These are phyloP conservation scores for Dynastes grantii DNA, from an alignment of 2,888 invertebrate genomes.

Conservation along the genomic window DNA sequence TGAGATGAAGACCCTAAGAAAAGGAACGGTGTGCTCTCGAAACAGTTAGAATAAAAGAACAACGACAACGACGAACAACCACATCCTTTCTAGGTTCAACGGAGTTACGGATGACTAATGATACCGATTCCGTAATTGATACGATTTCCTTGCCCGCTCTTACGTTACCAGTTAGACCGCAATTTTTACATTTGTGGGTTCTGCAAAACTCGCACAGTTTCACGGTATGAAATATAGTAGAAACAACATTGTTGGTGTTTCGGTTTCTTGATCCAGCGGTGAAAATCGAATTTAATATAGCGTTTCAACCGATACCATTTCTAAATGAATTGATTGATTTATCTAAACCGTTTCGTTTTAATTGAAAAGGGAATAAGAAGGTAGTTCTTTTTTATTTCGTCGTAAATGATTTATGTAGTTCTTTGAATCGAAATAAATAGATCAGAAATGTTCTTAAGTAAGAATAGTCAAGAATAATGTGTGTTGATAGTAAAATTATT, in stretches of 20 bases:
- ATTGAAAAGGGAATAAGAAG: no score
- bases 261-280: not conserved
- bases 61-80: conserved; percentile 16
- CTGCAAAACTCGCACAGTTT: conserved; percentile 22
- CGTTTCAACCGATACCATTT: not conserved
- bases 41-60: conserved; percentile 46
- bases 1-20: not conserved
- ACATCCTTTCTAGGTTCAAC: conserved; percentile 40
- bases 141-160: conserved; percentile 40
- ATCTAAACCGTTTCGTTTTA: no score
- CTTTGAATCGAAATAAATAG: no score
- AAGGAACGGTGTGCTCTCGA: not conserved
- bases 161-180: conserved; percentile 27
- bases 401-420: no score
- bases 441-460: no score
- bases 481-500: no score
- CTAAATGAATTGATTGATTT: no score
- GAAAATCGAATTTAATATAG: not conserved
- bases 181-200: conserved; percentile 35
- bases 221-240: conserved; percentile 1
- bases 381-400: no score
- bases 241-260: not conserved
- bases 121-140: conserved; percentile 46
- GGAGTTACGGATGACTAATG: conserved; percentile 46
- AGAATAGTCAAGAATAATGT: no score